Percentiles rank a stretch among this genome's conserved stretches.
Conservation (phyloP, 2,888 invertebrate species). For the Tortrix viridana region DNA sequence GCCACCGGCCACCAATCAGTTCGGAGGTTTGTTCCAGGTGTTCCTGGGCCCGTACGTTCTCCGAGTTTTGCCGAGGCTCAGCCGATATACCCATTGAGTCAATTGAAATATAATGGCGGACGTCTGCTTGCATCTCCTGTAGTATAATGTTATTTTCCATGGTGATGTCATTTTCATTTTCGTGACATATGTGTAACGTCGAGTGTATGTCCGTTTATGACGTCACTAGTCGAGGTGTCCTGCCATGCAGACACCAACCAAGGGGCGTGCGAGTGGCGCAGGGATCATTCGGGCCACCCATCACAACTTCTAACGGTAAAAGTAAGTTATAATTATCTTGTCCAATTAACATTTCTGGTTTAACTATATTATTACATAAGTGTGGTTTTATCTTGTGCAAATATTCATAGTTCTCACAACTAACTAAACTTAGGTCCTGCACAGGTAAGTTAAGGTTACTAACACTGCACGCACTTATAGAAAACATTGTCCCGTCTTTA, state of each 20-base stretch:
- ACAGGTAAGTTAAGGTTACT: background rate
- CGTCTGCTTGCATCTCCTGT: conserved; percentile 21
- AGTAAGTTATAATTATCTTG: conserved; percentile 37
- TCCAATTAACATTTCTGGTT: conserved; percentile 34
- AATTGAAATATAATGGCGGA: conserved; percentile 24
- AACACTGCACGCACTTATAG: background rate
- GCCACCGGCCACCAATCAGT: conserved; percentile 36
- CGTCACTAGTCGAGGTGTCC: background rate
- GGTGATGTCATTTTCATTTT: background rate
- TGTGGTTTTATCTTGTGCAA: conserved; percentile 13
- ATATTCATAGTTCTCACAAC: conserved; percentile 11
- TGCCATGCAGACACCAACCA: conserved; percentile 35
- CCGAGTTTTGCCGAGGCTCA: conserved; percentile 35
- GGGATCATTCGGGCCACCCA: conserved; percentile 22
- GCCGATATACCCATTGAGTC: conserved; percentile 36
- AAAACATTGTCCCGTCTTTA: background rate
- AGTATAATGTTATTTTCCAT: background rate
- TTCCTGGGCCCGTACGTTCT: conserved; percentile 4
- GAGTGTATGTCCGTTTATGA: background rate
- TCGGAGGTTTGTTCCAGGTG: background rate
- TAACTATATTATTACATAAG: background rate
- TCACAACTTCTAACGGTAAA: conserved; percentile 22
- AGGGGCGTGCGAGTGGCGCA: conserved; percentile 33
- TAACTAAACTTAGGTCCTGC: background rate
- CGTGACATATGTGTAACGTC: background rate